phyloP scores from a whole-genome alignment of 2,888 invertebrate genomes.

The Cantharis rufa region DNA sequence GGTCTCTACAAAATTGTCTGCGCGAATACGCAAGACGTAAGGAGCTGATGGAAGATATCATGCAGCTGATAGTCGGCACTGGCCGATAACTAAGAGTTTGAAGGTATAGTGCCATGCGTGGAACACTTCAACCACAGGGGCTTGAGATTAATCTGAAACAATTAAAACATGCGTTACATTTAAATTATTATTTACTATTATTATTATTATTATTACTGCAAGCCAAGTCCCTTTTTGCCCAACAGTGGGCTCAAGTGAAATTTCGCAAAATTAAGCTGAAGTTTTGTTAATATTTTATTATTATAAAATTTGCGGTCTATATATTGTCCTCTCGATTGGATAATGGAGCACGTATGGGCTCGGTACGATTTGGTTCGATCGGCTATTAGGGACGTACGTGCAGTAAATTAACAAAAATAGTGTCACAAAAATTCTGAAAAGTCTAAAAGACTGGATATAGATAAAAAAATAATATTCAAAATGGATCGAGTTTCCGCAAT shows the following conservation, averaged over 20 bases:
- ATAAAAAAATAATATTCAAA: too few species aligned
- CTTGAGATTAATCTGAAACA: slow-evolving; percentile 47
- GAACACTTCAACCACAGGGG: slow-evolving; percentile 44
- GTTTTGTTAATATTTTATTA: background rate
- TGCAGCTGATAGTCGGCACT: slow-evolving; percentile 46
- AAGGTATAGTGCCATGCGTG: slow-evolving; percentile 52
- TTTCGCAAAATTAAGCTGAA: background rate
- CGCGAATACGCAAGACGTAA: slow-evolving; percentile 50
- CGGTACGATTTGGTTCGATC: background rate
- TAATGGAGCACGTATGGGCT: background rate
- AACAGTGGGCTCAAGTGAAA: background rate
- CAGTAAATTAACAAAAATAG: background rate
- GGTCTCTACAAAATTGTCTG: slow-evolving; percentile 55
- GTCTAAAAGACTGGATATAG: too few species aligned
- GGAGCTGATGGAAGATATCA: slow-evolving; percentile 44
- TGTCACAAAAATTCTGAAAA: background rate
- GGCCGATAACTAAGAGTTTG: slow-evolving; percentile 42
- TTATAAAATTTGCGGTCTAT: too few species aligned
- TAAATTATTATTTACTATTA: background rate
- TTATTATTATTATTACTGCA: background rate
- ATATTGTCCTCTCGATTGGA: background rate
- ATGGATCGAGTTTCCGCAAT: background rate
- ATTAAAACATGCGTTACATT: background rate
- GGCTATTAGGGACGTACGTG: background rate
- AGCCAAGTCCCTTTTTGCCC: background rate